Base-by-base conservation (phyloP, 2,888 invertebrate species). In the Rhimphoctona megacephalus region DNA sequence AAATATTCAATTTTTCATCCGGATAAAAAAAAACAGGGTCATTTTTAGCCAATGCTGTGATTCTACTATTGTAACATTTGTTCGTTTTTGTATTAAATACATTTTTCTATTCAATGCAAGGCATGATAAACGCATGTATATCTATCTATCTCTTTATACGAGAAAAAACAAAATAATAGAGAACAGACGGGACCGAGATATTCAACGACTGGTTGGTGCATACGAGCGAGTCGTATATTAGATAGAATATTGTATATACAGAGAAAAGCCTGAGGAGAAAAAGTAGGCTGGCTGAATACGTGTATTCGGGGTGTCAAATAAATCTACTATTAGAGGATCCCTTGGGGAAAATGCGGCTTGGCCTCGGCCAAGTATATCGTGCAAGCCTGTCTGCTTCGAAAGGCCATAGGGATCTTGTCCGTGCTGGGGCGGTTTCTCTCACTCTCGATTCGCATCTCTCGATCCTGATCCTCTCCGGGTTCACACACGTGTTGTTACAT, bases 241-340 rank as follows among this genome's bases (percentile, higher is more conserved):
- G 49, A 33, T 25, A 19, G 52, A 52, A 64, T 9, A 46, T 70
- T 1, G 69, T 70, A 43, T 25, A 30, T 4, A 69, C 17, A 70
- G n/a, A 22, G 17, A 25, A 17, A 61, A 43, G 46, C 11, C n/a
- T 6, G 43, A n/a, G 39, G 22, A 36, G 14, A 30, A 77, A 49
- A 64, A 49, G 57, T 49, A 70, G 72, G 54, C 64, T 80, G 64
- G 74, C 39, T 74, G 73, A 66, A 36, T 80, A 70, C 80, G 79
- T 79, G 84, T 86, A 79, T 86, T 81, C 91, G 92, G 92, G 91
- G 92, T 92, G 92, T 91, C 93, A 92, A 93, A 94, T 94, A 94
- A 94, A 94, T 94, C 94, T 93, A 94, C 94, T 94, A 94, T 92
- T 92, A 86, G 91, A 89, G 85, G 17, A 81, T 92, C 93, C 93